phyloP scores from a whole-genome alignment of 2,888 invertebrate species.

The Trachelus iudaicus region DNA sequence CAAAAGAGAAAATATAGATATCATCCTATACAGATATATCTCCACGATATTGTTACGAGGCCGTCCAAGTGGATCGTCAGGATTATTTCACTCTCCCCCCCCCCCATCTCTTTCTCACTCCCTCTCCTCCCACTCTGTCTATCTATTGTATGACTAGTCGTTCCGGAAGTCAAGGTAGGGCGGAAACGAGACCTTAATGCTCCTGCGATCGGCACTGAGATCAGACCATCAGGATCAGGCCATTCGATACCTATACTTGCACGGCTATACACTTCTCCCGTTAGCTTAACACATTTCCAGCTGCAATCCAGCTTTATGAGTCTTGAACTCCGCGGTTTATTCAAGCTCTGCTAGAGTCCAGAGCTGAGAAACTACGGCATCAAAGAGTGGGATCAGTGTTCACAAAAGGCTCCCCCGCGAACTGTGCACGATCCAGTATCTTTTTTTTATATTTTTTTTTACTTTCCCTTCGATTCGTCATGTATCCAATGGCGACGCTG shows the following conservation, averaged over 20 bases:
- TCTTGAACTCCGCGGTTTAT: not conserved
- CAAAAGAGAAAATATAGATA: not conserved
- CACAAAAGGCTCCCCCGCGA: not conserved
- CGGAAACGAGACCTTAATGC: not conserved
- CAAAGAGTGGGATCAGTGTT: conserved; percentile 1
- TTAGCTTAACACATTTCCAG: not conserved
- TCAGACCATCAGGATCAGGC: not conserved
- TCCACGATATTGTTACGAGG: not conserved
- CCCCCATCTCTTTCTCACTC: not conserved
- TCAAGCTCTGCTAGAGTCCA: not conserved
- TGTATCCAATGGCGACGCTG: not conserved
- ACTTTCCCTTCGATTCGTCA: not conserved
- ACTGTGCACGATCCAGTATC: not conserved
- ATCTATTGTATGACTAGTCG: not conserved
- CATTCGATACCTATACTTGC: not conserved
- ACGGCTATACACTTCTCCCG: not conserved
- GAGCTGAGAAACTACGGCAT: not conserved
- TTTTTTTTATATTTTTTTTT: not conserved
- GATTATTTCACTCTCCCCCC: conserved; percentile 27
- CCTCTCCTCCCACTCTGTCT: conserved; percentile 2
- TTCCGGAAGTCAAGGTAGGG: not conserved
- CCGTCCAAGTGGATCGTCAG: not conserved
- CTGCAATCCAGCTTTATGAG: not conserved
- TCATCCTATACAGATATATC: not conserved
- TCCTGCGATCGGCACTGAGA: not conserved